Evolutionary conservation across 2,113 vertebrate species (phyloP).

Genomic region (Synchiropus splendidus): DNA sequence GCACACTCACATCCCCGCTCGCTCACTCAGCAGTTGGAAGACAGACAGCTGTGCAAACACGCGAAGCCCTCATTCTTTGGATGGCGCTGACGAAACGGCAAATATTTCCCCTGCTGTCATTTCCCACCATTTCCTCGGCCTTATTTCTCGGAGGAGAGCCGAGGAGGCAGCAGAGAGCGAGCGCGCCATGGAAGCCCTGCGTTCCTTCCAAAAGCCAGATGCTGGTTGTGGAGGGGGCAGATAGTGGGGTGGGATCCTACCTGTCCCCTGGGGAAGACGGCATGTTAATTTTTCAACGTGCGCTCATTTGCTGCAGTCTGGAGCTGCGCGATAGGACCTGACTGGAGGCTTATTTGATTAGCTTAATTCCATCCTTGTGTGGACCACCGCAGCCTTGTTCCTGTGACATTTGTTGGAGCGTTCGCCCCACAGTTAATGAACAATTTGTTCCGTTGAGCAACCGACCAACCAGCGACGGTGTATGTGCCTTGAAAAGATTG

Average conservation of each 20-base stretch:
- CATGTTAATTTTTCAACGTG: slow-evolving; percentile 62
- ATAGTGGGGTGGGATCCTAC: slow-evolving; percentile 32
- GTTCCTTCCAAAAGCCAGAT: slow-evolving; percentile 35
- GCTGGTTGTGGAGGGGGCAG: slow-evolving; percentile 32
- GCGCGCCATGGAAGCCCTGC: slow-evolving; percentile 12
- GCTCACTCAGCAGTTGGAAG: slow-evolving; percentile 41
- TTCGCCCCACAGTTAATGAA: slow-evolving; percentile 60
- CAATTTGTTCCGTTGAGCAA: slow-evolving; percentile 56
- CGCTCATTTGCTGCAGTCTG: slow-evolving; percentile 62
- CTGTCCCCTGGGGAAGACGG: slow-evolving; percentile 49
- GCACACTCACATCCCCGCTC: slow-evolving; percentile 42
- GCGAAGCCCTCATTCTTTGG: slow-evolving; percentile 50
- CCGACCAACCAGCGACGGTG: slow-evolving; percentile 9
- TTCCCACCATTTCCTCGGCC: slow-evolving; percentile 34
- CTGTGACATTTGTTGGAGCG: slow-evolving; percentile 48
- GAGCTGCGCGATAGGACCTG: slow-evolving; percentile 64
- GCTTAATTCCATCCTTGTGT: slow-evolving; percentile 61
- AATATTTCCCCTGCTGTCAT: slow-evolving; percentile 64
- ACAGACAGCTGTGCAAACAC: slow-evolving; percentile 59
- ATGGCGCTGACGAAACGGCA: slow-evolving; percentile 52
- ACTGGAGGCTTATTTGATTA: slow-evolving; percentile 69
- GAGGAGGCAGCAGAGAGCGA: slow-evolving; percentile 24
- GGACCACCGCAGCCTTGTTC: slow-evolving; percentile 49
- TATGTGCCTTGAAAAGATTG: background rate
- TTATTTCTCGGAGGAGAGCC: slow-evolving; percentile 37